phyloP scores from a whole-genome alignment of 2,113 vertebrate species.

The Procavia capensis region DNA sequence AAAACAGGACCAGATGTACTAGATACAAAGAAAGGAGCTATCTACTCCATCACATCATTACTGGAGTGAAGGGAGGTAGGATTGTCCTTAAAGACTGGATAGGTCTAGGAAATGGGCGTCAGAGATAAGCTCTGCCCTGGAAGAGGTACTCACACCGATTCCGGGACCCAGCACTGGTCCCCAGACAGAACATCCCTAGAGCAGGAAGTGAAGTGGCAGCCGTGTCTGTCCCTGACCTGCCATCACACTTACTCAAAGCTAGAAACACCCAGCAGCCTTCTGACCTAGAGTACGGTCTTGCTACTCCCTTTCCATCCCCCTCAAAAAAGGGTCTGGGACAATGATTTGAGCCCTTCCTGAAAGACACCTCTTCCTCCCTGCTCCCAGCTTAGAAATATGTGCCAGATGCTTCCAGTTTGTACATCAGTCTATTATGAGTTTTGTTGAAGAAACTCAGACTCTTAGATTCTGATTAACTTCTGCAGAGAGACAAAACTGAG shows the following conservation, averaged over 20 bases:
- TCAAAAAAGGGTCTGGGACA: background rate
- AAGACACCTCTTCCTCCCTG: background rate
- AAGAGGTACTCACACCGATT: background rate
- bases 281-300: background rate
- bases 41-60: background rate
- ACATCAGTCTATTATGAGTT: background rate
- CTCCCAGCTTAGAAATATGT: background rate
- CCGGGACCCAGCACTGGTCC: background rate
- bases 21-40: background rate
- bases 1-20: background rate
- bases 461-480: background rate
- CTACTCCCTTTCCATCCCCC: background rate
- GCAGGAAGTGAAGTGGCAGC: background rate
- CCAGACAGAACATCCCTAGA: background rate
- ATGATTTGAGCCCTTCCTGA: background rate
- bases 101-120: background rate
- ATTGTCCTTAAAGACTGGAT: background rate
- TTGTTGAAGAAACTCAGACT: background rate
- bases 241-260: background rate
- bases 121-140: background rate
- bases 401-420: background rate
- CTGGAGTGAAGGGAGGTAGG: background rate
- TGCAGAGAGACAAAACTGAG: background rate
- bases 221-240: background rate
- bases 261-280: background rate